Evolutionary conservation across 2,888 invertebrate species (phyloP).

Genomic region (Drosophila monieri): DNA sequence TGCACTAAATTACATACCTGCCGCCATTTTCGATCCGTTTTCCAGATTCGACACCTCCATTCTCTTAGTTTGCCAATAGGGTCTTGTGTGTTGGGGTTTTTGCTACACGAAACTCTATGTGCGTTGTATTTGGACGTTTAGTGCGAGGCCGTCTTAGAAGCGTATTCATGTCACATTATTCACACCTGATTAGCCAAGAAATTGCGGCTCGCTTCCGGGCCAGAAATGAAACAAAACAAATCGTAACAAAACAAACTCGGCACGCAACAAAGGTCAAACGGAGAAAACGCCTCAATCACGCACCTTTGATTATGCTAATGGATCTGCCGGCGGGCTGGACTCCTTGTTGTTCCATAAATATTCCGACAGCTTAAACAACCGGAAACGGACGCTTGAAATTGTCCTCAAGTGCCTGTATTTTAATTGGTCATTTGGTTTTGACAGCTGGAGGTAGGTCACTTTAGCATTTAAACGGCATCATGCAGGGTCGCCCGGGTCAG

Average conservation of each 20-base stretch:
- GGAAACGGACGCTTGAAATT: constrained; percentile 48
- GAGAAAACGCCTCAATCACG: constrained; percentile 55
- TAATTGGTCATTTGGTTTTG: constrained; percentile 45
- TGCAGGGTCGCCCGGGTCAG: neutral
- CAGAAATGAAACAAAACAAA: constrained; percentile 41
- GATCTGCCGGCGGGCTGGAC: constrained; percentile 45
- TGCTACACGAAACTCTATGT: neutral
- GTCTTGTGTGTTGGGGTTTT: neutral
- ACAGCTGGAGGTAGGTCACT: constrained; percentile 15
- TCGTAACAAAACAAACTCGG: constrained; percentile 51
- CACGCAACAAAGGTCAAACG: constrained; percentile 54
- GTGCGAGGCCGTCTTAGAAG: constrained; percentile 44
- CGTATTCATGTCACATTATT: constrained; percentile 61
- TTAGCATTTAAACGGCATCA: constrained; percentile 2
- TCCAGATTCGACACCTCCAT: neutral
- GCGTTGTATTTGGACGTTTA: constrained; percentile 29
- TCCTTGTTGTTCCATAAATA: constrained; percentile 60
- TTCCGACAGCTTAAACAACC: constrained; percentile 51
- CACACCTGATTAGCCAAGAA: constrained; percentile 67
- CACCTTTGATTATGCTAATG: constrained; percentile 76
- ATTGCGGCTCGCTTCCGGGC: constrained; percentile 20
- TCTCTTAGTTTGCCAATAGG: neutral
- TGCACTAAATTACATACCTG: neutral
- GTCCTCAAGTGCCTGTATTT: constrained; percentile 31
- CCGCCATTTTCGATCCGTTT: neutral